These are phyloP conservation scores for Lateolabrax maculatus DNA, from an alignment of 2,797 vertebrate genomes.

Conservation along the genomic window DNA sequence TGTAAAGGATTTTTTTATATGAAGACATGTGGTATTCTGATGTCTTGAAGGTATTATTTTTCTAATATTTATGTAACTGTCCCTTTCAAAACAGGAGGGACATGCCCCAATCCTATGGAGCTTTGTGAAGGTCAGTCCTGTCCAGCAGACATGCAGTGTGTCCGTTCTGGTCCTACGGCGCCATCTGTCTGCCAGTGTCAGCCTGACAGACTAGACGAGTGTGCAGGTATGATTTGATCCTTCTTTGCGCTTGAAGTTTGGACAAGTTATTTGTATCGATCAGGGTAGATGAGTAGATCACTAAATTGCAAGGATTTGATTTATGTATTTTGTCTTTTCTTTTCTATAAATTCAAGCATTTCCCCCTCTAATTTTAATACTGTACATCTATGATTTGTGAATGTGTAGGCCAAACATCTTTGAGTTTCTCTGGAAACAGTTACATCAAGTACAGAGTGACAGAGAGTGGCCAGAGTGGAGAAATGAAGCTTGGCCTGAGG, in stretches of 20 bases:
- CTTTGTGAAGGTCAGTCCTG: constrained; percentile 92
- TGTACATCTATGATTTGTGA: background rate
- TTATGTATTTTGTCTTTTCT: background rate
- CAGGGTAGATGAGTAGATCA: background rate
- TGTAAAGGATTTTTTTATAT: background rate
- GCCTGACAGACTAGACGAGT: constrained; percentile 85
- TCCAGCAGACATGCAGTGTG: constrained; percentile 93
- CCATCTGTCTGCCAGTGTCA: constrained; percentile 93
- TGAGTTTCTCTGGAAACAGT: constrained; percentile 95
- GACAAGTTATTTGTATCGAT: background rate
- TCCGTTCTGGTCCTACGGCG: constrained; percentile 86
- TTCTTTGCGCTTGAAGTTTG: background rate
- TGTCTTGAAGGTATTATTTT: background rate
- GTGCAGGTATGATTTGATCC: constrained; percentile 85
- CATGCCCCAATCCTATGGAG: constrained; percentile 84
- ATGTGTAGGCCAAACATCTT: constrained; percentile 85
- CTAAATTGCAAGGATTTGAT: background rate
- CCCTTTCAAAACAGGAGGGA: constrained; percentile 82
- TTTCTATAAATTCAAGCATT: background rate
- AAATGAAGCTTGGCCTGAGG: constrained; percentile 92
- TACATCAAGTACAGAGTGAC: constrained; percentile 95
- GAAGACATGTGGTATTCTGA: background rate
- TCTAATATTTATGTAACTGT: background rate
- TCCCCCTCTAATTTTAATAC: background rate
- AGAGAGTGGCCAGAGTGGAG: constrained; percentile 89